Percentiles rank a stretch among this genome's conserved stretches.
Conservation (phyloP, 2,797 vertebrate genomes). For the Poecilia gillii region DNA sequence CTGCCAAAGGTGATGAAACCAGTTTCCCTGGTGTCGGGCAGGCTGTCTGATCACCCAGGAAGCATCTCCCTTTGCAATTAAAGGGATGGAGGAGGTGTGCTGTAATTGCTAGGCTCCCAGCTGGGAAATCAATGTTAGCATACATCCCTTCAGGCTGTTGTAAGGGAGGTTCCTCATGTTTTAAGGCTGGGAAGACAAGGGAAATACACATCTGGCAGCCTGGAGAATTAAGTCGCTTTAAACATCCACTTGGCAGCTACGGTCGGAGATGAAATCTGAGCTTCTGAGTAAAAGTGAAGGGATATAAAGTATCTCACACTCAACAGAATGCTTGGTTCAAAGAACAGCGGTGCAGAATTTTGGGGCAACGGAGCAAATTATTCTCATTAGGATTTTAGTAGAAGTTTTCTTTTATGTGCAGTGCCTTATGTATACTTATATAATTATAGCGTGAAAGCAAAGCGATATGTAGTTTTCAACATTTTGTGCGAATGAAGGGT, state of each 20-base stretch:
- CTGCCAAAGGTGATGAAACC: slow-evolving; percentile 64
- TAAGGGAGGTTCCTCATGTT: slow-evolving; percentile 74
- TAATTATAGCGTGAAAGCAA: neutral
- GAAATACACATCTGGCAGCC: slow-evolving; percentile 78
- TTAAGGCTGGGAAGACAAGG: slow-evolving; percentile 71
- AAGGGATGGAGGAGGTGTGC: slow-evolving; percentile 64
- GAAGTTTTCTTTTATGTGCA: neutral
- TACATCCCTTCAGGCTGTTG: slow-evolving; percentile 78
- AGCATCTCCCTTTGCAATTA: slow-evolving; percentile 78
- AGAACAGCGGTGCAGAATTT: slow-evolving; percentile 33
- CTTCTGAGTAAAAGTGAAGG: slow-evolving; percentile 35
- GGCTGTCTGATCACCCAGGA: slow-evolving; percentile 70
- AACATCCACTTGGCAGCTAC: slow-evolving; percentile 59
- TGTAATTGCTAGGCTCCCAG: slow-evolving; percentile 80
- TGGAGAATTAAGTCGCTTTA: slow-evolving; percentile 53
- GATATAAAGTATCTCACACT: slow-evolving; percentile 46
- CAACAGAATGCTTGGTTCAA: slow-evolving; percentile 41
- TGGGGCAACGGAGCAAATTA: slow-evolving; percentile 19
- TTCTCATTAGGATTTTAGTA: slow-evolving; percentile 31
- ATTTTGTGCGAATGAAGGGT: neutral
- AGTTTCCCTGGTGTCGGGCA: slow-evolving; percentile 67
- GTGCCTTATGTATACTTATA: neutral
- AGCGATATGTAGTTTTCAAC: neutral
- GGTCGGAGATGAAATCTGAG: slow-evolving; percentile 45
- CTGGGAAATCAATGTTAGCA: slow-evolving; percentile 79